Base-by-base conservation (phyloP, 1,140 invertebrate species). In the Zaprionus taronus region DNA sequence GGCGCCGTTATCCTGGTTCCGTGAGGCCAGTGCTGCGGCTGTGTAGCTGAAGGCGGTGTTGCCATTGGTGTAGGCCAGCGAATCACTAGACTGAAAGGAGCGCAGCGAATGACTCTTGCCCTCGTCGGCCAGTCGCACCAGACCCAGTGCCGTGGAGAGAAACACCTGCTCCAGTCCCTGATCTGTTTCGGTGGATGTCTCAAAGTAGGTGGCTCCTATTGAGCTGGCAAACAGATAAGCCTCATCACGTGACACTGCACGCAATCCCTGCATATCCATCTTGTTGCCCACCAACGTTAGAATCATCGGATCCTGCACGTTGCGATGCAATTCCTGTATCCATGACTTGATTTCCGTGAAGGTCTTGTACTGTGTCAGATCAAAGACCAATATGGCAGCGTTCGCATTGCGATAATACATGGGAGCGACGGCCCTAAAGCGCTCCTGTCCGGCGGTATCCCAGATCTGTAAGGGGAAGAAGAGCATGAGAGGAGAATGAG, bases 321-420 rank as follows among this genome's bases (percentile, higher is more conserved):
- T 97, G 56, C 95, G 94, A 83, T 95, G 95, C 28, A 98, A 90
- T 91, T 98, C 97, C 83, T 95, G 95, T 2, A 97, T 95, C 97
- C 97, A 98, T 5, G 93, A 93, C 93, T 98, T 96, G 49, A 97
- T 95, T 24, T 95, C 94, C 9, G 93, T 91, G 86, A 97, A 98
- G 26, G 95, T 96, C 57, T 94, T 93, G 62, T 95, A 93, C 71
- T 96, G 95, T 1, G 97, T 97, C 51, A 98, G 94, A 93, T 98
- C 97, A 92, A 97, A 98, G 0, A 98, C 96, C 57, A 98, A 93
- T 55, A 98, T 94, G 3, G 97, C 97, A 4, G 97, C 97, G 86
- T 97, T 97, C 0, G 97, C 97, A 81, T 97, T 97, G 81, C 97
- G 94, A 93, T 98, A 98, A 92, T 98, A 98, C 96, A 98, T 98